Evolutionary conservation across 2,797 vertebrate species (phyloP), one percentile per base, ranked within the genome.

Genomic region (Lepilemur ruficaudatus): DNA sequence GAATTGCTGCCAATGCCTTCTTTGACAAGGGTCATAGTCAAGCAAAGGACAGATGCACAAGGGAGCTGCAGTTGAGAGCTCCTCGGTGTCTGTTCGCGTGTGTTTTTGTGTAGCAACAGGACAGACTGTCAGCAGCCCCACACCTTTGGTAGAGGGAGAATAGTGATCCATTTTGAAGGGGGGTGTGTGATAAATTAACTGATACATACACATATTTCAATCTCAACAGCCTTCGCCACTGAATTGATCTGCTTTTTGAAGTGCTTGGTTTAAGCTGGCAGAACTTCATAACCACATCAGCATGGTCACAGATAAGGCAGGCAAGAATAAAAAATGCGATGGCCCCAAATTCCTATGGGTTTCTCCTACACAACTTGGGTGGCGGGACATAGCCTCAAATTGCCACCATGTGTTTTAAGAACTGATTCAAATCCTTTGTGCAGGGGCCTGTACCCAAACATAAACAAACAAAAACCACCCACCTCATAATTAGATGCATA

Each of bases 341-440:
- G 50, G 25, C 28, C 75, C 9, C 12, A 30, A 28, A 82, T 94
- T 85, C 84, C 79, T 72, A 28, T 14, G 28, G 73, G 46, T 84
- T 94, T 61, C 65, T 38, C 41, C 35, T n/a, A 18, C 14, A 82
- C 86, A 91, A 94, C 93, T 91, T 94, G 67, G 86, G 91, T 85
- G 91, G 96, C 20, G 28, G 52, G 79, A 89, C 61, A 79, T 17
- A 82, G 76, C 35, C 55, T 97, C 93, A 95, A 87, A 95, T 93
- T 91, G 89, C 70, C 86, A 90, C 70, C 86, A 90, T 92, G 76
- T 96, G 65, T 78, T 94, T 94, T 65, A 75, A 95, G 55, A 84
- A 89, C 28, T 69, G 83, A 89, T n/a, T 89, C n/a, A 89, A 73
- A 90, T 83, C 22, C 59, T 73, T 72, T 93, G 82, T 67, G 52